Evolutionary conservation across 1,140 invertebrate genomes (phyloP).

Genomic region (Drosophila persimilis): DNA sequence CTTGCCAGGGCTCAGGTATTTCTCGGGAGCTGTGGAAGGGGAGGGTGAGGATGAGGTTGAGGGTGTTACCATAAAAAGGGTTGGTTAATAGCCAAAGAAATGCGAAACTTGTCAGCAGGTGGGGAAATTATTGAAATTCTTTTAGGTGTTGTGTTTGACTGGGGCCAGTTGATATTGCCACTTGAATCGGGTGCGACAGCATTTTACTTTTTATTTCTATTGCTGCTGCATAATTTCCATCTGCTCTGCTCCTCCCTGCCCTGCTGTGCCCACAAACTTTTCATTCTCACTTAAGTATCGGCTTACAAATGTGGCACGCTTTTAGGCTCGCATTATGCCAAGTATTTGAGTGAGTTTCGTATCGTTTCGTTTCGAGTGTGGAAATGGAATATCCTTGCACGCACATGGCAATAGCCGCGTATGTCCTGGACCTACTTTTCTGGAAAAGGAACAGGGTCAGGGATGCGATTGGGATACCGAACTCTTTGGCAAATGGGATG

Average conservation of each 20-base stretch:
- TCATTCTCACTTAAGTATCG: constrained; percentile 19
- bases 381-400: constrained; percentile 43
- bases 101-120: constrained; percentile 75
- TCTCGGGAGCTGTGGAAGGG: constrained; percentile 1
- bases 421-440: constrained; percentile 16
- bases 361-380: constrained; percentile 57
- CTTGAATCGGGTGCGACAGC: constrained; percentile 77
- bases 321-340: constrained; percentile 72
- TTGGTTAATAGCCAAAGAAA: constrained; percentile 77
- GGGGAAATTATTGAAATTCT: constrained; percentile 75
- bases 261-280: background rate
- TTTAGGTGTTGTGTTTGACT: constrained; percentile 53
- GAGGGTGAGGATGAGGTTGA: no score
- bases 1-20: constrained; percentile 41
- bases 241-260: background rate
- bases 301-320: constrained; percentile 56
- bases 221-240: constrained; percentile 62
- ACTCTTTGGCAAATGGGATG: constrained; percentile 59
- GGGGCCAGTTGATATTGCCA: constrained; percentile 63
- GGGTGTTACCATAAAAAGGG: constrained; percentile 55
- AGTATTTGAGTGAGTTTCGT: constrained; percentile 65
- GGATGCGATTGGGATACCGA: background rate
- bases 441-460: constrained; percentile 12
- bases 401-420: constrained; percentile 20
- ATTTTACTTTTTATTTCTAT: constrained; percentile 69